Base-by-base conservation (phyloP, 2,888 invertebrate genomes). In the Agrochola lota region DNA sequence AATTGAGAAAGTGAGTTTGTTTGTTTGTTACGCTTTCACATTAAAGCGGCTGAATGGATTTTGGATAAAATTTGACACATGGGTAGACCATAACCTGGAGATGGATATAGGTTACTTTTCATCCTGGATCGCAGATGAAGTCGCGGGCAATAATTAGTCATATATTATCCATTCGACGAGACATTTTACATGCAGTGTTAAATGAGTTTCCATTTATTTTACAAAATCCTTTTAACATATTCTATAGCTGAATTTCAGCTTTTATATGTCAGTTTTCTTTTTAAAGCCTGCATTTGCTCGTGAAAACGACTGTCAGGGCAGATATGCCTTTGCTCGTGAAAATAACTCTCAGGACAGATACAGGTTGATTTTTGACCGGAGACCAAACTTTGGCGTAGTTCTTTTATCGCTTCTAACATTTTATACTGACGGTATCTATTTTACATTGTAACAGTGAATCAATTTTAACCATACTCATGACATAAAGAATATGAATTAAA, bases 301-400 rank as follows among this genome's bases (percentile, higher is more conserved):
- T 52, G 71, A 55, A 70, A 80, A 80, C 17, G 46, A 55, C 9
- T 49, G 17, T 59, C 17, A 17, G 20, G 49, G 35, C 35, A 35
- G 35, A 35, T 35, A 35, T 46, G 2, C 23, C 4, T 55, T 55
- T 46, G 5, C 20, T 52, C 12, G 20, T 52, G 71, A 55, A 71
- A 80, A 80, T 15, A 35, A 55, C 9, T 49, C 23, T 59, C 17
- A 17, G 20, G 40, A 49, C 23, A 20, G 1, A 8, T 15, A 49
- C 8, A 40, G 15, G 15, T 3, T 40, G 20, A n/a, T 72, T 57
- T n/a, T 70, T 40, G 15, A 55, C 2, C 12, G 17, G 43, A 70
- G 3, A 26, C 35, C 8, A 30, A n/a, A 64, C 15, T 2, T 3
- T 35, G 5, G 9, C 8, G 1, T 59, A 40, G n/a, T 55, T 77